Evolutionary conservation across 1,140 invertebrate species (phyloP), one percentile per base, ranked within the genome.

Genomic region (Aphaenogaster ashmeadi): DNA sequence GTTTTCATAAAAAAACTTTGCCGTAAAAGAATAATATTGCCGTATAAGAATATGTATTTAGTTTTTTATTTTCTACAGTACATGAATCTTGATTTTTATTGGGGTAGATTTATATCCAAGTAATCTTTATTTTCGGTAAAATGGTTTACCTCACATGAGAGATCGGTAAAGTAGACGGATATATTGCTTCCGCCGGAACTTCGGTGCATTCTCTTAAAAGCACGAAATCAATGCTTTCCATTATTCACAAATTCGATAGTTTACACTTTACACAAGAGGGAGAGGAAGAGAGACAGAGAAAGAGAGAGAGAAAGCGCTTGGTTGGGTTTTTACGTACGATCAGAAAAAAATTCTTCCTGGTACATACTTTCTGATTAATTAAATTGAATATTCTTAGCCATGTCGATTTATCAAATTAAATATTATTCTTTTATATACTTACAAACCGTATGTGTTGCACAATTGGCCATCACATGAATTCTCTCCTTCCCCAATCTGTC

Each of bases 401-500:
- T 27, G 6, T 33, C 13, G 18, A 52, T 50, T 21, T 56, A 11
- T 52, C 18, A 60, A 74, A 74, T 78, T 74, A 62, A 79, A 80
- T 21, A 4, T 38, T n/a, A 52, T 11, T 38, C 27, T 33, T 47
- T 69, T 27, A 72, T 36, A 27, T 47, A 13, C n/a, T 38, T 52
- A 66, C 67, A 69, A 79, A 41, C 52, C 2, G n/a, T 60, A 21
- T 8, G 27, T 75, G 66, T 81, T 80, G 27, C 6, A 54, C 87
- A 88, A 89, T 89, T 79, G 81, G 27, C 18, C 74, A 18, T 44
- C 15, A 75, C n/a, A 27, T 72, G 33, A 21, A 81, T 89, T 72
- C 44, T 69, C 18, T 33, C 33, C n/a, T 44, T 60, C 62, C 52
- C 41, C 58, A 33, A 11, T 47, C 44, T 44, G 5, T 79, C 18